Evolutionary conservation across 2,797 vertebrate genomes (phyloP).

Genomic region (Pangasius macronema): DNA sequence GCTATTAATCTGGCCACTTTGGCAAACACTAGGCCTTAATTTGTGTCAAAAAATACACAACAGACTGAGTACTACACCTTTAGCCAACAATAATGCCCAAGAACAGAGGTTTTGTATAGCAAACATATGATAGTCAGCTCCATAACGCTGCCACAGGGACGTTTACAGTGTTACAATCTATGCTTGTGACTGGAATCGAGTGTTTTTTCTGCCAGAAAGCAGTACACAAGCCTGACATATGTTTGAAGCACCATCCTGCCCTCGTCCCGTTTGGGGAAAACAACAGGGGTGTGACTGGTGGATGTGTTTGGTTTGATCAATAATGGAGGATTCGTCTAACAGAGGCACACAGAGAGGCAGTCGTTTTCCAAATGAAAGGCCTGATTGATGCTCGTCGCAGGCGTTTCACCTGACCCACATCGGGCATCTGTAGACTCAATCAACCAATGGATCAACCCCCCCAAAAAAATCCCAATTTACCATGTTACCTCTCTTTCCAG

Average conservation of each 20-base stretch:
- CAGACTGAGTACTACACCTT: neutral
- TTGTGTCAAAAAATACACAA: neutral
- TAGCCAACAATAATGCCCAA: neutral
- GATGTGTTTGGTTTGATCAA: constrained; percentile 58
- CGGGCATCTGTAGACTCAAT: neutral
- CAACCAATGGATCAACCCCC: neutral
- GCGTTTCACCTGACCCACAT: neutral
- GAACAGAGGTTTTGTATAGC: neutral
- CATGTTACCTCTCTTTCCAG: neutral
- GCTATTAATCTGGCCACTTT: neutral
- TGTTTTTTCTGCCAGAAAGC: neutral
- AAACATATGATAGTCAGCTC: neutral
- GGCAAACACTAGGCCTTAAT: neutral
- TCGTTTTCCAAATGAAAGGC: neutral
- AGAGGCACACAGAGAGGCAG: neutral
- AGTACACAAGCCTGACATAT: neutral
- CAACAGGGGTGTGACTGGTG: constrained; percentile 23
- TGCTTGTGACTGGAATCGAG: neutral
- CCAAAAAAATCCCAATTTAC: neutral
- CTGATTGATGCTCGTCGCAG: neutral
- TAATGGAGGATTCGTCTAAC: constrained; percentile 44
- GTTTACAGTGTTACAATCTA: neutral
- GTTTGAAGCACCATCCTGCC: constrained; percentile 11
- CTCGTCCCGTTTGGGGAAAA: constrained; percentile 31
- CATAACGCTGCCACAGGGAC: neutral